phyloP scores from a whole-genome alignment of 1,140 invertebrate species.

The Carposina sasakii region DNA sequence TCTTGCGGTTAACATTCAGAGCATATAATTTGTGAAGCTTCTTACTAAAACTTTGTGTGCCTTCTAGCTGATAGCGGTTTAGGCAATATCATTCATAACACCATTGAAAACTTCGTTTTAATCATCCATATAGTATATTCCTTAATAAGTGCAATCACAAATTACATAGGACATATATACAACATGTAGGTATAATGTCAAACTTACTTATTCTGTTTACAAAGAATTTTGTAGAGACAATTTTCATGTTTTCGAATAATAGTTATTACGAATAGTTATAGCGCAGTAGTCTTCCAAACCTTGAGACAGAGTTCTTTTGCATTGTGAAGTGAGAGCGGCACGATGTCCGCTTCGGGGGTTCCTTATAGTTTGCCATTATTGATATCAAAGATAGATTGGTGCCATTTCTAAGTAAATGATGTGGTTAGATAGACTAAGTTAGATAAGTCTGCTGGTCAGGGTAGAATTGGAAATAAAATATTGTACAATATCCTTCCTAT shows the following conservation, averaged over 20 bases:
- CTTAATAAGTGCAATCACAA: constrained; percentile 27
- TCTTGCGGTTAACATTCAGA: constrained; percentile 14
- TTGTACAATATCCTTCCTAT: constrained; percentile 53
- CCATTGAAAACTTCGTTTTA: constrained; percentile 34
- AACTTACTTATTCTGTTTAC: constrained; percentile 23
- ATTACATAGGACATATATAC: no score
- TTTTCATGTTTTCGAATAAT: constrained; percentile 51
- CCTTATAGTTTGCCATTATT: constrained; percentile 71
- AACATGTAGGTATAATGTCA: no score
- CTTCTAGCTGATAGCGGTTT: constrained; percentile 69
- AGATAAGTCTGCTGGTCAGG: constrained; percentile 71
- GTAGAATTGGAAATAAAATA: constrained; percentile 66
- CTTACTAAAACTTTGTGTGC: constrained; percentile 70
- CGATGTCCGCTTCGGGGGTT: constrained; percentile 59
- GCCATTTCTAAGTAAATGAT: constrained; percentile 70
- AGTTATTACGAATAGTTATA: constrained; percentile 61
- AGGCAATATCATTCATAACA: constrained; percentile 58
- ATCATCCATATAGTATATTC: no score
- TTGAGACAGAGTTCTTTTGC: constrained; percentile 50
- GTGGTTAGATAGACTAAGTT: constrained; percentile 68
- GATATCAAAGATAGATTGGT: constrained; percentile 73
- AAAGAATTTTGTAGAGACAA: constrained; percentile 16
- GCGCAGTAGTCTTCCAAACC: constrained; percentile 70
- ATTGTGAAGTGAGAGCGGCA: constrained; percentile 34
- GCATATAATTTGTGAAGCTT: constrained; percentile 63